Evolutionary conservation across 2,113 vertebrate genomes (phyloP).

Genomic region (Gobiocypris rarus): DNA sequence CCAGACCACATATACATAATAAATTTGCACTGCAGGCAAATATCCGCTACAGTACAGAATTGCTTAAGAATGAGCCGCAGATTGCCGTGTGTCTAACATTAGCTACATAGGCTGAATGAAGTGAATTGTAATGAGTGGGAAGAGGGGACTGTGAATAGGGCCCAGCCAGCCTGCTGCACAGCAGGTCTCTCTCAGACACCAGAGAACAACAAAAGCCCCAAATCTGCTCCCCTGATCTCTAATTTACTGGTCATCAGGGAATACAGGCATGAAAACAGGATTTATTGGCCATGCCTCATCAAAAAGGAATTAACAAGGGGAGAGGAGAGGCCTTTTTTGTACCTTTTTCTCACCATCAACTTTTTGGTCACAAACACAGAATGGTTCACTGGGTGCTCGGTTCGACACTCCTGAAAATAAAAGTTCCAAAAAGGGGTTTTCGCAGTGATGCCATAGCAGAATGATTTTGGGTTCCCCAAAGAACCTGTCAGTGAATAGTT

Average conservation of each 20-base stretch:
- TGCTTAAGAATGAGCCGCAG: conserved; percentile 41
- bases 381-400: background rate
- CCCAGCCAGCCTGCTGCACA: conserved; percentile 66
- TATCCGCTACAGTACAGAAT: conserved; percentile 37
- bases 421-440: no score
- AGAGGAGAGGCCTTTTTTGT: conserved; percentile 3
- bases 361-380: conserved; percentile 6
- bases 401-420: background rate
- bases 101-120: conserved; percentile 37
- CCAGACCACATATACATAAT: background rate
- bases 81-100: conserved; percentile 34
- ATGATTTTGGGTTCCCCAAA: no score
- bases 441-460: no score
- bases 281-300: conserved; percentile 91
- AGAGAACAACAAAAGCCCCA: conserved; percentile 75
- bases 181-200: conserved; percentile 73
- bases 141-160: conserved; percentile 56
- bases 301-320: conserved; percentile 81
- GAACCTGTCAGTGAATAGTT: no score
- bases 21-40: conserved; percentile 24
- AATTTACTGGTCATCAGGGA: conserved; percentile 86
- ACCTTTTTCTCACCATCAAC: conserved; percentile 8
- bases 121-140: conserved; percentile 60
- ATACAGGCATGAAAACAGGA: conserved; percentile 82
- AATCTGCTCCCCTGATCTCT: conserved; percentile 88